Evolutionary conservation across 2,797 vertebrate species (phyloP).

Genomic region (Acrossocheilus wenchowensis): DNA sequence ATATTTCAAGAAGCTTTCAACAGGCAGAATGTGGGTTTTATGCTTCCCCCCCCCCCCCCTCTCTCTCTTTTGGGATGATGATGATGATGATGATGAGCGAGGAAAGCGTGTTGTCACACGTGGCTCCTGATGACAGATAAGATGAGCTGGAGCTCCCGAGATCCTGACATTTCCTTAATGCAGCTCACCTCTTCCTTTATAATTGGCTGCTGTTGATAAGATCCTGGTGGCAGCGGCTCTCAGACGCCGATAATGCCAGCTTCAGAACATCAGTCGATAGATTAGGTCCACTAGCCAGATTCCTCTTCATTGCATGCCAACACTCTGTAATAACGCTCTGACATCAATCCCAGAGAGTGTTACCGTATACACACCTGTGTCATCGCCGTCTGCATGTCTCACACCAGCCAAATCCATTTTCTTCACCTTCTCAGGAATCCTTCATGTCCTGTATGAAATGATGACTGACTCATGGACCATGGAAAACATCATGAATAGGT

Average conservation of each 20-base stretch:
- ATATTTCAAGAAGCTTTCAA: not conserved
- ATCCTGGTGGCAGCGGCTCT: slow-evolving; percentile 69
- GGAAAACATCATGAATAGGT: not conserved
- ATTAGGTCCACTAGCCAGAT: slow-evolving; percentile 25
- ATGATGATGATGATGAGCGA: slow-evolving; percentile 54
- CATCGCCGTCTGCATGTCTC: slow-evolving; percentile 5
- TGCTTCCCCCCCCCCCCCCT: not conserved
- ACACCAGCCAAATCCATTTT: slow-evolving; percentile 5
- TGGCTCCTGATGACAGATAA: slow-evolving; percentile 72
- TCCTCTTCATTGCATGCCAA: not conserved
- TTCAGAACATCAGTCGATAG: slow-evolving; percentile 46
- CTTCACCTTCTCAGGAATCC: not conserved
- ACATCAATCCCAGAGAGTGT: not conserved
- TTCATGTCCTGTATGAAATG: not conserved
- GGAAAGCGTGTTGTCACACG: slow-evolving; percentile 59
- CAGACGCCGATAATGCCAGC: slow-evolving; percentile 63
- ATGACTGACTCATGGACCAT: not conserved
- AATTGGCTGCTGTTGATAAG: slow-evolving; percentile 79
- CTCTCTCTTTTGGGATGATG: not conserved
- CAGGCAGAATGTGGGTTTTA: not conserved
- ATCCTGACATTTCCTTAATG: slow-evolving; percentile 79
- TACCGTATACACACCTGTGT: slow-evolving; percentile 17
- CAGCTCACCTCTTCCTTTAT: slow-evolving; percentile 72
- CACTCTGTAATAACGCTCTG: slow-evolving; percentile 4
- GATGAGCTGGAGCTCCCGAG: slow-evolving; percentile 72